Conservation (phyloP, 2,797 vertebrate genomes). For the Chiloscyllium punctatum region DNA sequence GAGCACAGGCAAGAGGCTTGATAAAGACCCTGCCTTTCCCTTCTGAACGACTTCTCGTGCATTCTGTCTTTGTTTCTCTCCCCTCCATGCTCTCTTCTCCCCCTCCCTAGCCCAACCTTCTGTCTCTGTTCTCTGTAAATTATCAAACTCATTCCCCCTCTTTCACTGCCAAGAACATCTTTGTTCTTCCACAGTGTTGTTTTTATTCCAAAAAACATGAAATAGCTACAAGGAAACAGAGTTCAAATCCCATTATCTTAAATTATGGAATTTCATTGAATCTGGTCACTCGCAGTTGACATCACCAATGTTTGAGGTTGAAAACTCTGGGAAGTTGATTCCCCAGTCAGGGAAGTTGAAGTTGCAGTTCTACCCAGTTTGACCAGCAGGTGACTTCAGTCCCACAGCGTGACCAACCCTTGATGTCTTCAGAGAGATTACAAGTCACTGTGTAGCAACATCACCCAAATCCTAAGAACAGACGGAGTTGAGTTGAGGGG, state of each 20-base stretch:
- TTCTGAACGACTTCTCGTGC: accelerated
- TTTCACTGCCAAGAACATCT: background rate
- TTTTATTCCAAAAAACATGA: background rate
- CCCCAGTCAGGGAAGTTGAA: background rate
- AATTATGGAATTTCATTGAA: background rate
- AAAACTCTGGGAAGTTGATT: background rate
- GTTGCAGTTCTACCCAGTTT: background rate
- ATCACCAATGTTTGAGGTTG: background rate
- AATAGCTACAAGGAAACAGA: background rate
- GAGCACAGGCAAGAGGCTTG: background rate
- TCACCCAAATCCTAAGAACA: background rate
- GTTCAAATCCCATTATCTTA: too few relatives aligned
- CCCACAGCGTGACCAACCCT: background rate
- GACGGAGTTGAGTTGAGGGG: background rate
- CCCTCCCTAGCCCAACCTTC: too few relatives aligned
- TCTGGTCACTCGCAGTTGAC: background rate
- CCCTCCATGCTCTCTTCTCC: too few relatives aligned
- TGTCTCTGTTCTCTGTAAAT: background rate
- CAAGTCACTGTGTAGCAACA: background rate
- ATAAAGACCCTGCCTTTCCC: background rate
- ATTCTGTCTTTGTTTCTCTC: too few relatives aligned
- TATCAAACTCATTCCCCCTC: background rate
- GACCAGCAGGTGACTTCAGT: background rate
- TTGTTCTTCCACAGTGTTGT: too few relatives aligned
- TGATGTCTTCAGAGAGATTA: background rate